Evolutionary conservation across 2,888 invertebrate species (phyloP), one percentile per base, ranked within the genome.

Genomic region (Byasa hedistus): DNA sequence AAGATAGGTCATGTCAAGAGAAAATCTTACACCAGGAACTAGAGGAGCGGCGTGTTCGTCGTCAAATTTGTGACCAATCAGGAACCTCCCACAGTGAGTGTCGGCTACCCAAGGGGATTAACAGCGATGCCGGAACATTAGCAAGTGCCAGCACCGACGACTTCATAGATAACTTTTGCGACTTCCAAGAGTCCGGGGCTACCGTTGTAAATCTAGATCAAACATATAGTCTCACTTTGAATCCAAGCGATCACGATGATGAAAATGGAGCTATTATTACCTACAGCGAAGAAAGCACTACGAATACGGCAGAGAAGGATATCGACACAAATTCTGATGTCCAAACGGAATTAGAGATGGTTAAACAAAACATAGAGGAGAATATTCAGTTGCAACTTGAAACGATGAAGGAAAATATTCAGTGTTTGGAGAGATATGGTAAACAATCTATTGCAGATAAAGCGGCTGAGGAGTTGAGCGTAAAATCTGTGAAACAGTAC

Each of bases 1-100:
- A 84, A 67, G 79, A 85, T 67, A 82, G 76, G 66, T 83, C 83
- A 0, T 81, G 80, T 67, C 90, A 89, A 70, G 86, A 88, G 51
- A 79, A 71, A 63, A 78, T 89, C 61, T 74, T 91, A 66, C 81
- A 79, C 27, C 83, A 81, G 68, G 89, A 89, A 70, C 70, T 91
- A 8, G 78, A 75, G 3, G 91, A 91, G 68, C 76, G 90, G 39
- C 80, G 79, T 61, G 81, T 80, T 3, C 77, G 90, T 48, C 82
- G 90, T 2, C 78, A 77, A 36, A 72, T 88, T 1, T 86, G 80
- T 70, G 80, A 84, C 60, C 78, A 82, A 63, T 76, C 76, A 61
- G 80, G 76, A 22, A 66, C 74, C 21, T 78, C 79, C 68, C 77
- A 76, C 15, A 84, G 83, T 69, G 81, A 85, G 32, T 74, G 79